Evolutionary conservation across 2,797 vertebrate species (phyloP), one percentile per base, ranked within the genome.

Genomic region (Sebastes matsubarae): DNA sequence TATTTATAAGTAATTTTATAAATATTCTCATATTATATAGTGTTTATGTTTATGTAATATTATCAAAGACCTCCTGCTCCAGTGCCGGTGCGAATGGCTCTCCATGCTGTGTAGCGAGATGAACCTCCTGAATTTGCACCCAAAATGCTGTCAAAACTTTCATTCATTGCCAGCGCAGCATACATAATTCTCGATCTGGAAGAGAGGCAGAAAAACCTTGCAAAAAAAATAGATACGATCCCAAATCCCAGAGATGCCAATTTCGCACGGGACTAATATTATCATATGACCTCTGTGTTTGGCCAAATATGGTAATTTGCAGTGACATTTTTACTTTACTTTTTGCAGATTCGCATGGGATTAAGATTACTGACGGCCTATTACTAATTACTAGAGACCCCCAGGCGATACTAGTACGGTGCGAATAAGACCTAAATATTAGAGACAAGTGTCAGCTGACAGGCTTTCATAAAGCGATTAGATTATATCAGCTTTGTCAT

Each of bases 31-130:
- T 50, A 20, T 0, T 20, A 50, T 50, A 50, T 20, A 50, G 38
- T 42, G 16, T 42, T 42, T 42, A 42, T 42, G 38, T 42, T 42
- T 42, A 16, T 42, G 14, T 42, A 42, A 42, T 42, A 16, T 42
- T 42, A 0, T 0, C 14, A 42, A 42, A 42, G 38, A 16, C 38
- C 14, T 42, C 14, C 38, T 42, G 38, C 14, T 42, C 38, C 13
- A 16, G 38, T 42, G 38, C 14, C 2, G 12, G 36, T 38, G 36
- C 36, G 14, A 42, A 16, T 42, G 14, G 38, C 13, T 42, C 38
- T 42, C 38, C 14, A 16, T 42, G 38, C 2, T 46, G 42, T 46
- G 42, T 46, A 46, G 42, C 6, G 14, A 46, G 42, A 46, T 46
- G 42, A 46, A 46, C 42, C 14, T 1, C 14, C 42, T 46, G 14